Percentiles rank a stretch among this genome's conserved stretches.
Conservation (phyloP, 2,888 invertebrate genomes). For the Agrochola macilenta region DNA sequence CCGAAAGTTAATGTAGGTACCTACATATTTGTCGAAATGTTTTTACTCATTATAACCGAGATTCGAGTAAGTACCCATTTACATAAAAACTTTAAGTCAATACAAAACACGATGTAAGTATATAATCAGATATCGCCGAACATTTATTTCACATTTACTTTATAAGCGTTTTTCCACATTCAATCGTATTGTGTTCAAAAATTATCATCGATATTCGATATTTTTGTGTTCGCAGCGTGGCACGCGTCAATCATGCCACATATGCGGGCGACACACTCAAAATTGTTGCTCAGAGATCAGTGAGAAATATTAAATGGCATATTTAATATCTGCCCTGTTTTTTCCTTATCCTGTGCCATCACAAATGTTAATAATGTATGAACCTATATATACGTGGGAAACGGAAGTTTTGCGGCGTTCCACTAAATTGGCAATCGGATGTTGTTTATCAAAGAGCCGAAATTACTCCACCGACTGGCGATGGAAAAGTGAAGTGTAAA, state of each 20-base stretch:
- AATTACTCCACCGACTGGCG: slow-evolving; percentile 38
- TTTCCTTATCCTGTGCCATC: slow-evolving; percentile 55
- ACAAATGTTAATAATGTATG: slow-evolving; percentile 58
- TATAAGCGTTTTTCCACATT: slow-evolving; percentile 26
- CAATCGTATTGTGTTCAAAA: slow-evolving; percentile 64
- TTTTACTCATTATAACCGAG: slow-evolving; percentile 11
- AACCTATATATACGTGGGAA: slow-evolving; percentile 28
- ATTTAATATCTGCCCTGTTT: slow-evolving; percentile 73
- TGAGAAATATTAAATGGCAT: slow-evolving; percentile 77
- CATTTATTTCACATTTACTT: slow-evolving; percentile 33
- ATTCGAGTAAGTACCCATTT: neutral
- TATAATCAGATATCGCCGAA: slow-evolving; percentile 24
- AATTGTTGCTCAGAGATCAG: slow-evolving; percentile 82
- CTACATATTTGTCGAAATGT: slow-evolving; percentile 22
- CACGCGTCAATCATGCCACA: slow-evolving; percentile 84
- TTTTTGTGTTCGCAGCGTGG: slow-evolving; percentile 75
- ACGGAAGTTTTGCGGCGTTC: slow-evolving; percentile 47
- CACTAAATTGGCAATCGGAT: slow-evolving; percentile 55
- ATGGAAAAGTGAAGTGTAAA: slow-evolving; percentile 40
- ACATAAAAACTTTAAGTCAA: slow-evolving; percentile 18
- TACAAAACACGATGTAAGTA: slow-evolving; percentile 7
- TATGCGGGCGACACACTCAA: slow-evolving; percentile 82
- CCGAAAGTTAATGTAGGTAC: neutral
- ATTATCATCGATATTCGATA: slow-evolving; percentile 72
- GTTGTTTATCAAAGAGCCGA: slow-evolving; percentile 51